Evolutionary conservation across 2,888 invertebrate genomes (phyloP).

Genomic region (Carabus problematicus): DNA sequence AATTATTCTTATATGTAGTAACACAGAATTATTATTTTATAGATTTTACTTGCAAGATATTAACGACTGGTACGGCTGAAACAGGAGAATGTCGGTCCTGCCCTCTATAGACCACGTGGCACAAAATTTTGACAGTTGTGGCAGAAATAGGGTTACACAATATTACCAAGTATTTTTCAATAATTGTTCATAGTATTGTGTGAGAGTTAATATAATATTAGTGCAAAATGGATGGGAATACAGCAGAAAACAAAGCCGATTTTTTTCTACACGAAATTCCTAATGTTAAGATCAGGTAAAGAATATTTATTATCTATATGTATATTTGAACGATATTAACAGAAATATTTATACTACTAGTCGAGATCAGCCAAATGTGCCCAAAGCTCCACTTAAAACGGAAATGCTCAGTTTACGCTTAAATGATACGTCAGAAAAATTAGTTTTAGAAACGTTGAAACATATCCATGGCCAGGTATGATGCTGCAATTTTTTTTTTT

Average conservation of each 20-base stretch:
- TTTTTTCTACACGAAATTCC: constrained; percentile 69
- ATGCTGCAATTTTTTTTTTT: constrained; percentile 48
- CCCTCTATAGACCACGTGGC: not conserved
- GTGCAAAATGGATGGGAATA: constrained; percentile 64
- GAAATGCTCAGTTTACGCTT: constrained; percentile 78
- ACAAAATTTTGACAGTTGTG: constrained; percentile 17
- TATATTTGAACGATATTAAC: not conserved
- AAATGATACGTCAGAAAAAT: constrained; percentile 72
- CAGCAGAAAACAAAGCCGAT: constrained; percentile 67
- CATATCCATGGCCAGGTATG: constrained; percentile 78
- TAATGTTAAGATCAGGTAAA: constrained; percentile 68
- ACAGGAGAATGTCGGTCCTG: not conserved
- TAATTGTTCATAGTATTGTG: constrained; percentile 4
- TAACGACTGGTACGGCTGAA: no score
- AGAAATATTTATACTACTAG: constrained; percentile 16
- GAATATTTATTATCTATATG: not conserved
- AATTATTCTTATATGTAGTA: no score
- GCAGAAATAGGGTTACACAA: constrained; percentile 1
- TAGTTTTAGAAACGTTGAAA: constrained; percentile 76
- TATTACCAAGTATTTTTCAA: not conserved
- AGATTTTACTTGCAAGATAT: no score
- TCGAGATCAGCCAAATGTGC: constrained; percentile 53
- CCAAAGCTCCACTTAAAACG: constrained; percentile 68
- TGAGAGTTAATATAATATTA: no score
- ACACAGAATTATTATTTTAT: no score